These are phyloP conservation scores for Poeciliopsis infans DNA, from an alignment of 2,797 vertebrate species.

Conservation along the genomic window DNA sequence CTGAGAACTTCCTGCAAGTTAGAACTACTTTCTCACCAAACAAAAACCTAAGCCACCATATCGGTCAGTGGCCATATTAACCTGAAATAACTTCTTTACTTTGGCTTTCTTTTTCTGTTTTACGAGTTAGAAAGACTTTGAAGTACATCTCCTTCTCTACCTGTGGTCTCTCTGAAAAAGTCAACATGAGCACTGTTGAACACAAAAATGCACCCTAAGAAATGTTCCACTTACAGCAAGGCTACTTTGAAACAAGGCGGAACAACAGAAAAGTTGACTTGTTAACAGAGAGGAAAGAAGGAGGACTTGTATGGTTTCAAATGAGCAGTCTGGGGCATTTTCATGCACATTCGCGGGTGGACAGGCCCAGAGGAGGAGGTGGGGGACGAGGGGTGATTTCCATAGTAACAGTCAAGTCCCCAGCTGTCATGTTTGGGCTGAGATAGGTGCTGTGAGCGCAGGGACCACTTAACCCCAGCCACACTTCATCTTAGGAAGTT, in stretches of 20 bases:
- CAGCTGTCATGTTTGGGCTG: constrained; percentile 86
- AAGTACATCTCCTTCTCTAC: constrained; percentile 40
- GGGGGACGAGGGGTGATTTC: constrained; percentile 64
- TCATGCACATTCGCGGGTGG: constrained; percentile 60
- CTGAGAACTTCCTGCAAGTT: neutral
- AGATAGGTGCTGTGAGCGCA: constrained; percentile 83
- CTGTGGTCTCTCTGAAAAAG: constrained; percentile 67
- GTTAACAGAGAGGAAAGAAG: constrained; percentile 71
- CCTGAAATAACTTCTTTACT: neutral
- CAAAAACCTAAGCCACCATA: neutral
- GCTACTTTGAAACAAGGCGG: constrained; percentile 65
- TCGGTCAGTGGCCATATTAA: neutral
- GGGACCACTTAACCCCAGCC: constrained; percentile 87
- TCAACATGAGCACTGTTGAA: constrained; percentile 52
- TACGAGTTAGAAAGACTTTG: constrained; percentile 6
- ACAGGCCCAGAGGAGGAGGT: constrained; percentile 26
- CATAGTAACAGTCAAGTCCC: constrained; percentile 85
- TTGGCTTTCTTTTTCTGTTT: neutral
- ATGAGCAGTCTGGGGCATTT: constrained; percentile 81
- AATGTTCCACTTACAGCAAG: constrained; percentile 74
- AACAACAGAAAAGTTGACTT: constrained; percentile 76
- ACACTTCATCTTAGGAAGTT: constrained; percentile 84
- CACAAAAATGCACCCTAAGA: constrained; percentile 57
- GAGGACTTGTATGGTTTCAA: constrained; percentile 79
- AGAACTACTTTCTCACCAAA: neutral